These are phyloP conservation scores for Pipa parva DNA, from an alignment of 2,113 vertebrate genomes.

Conservation along the genomic window DNA sequence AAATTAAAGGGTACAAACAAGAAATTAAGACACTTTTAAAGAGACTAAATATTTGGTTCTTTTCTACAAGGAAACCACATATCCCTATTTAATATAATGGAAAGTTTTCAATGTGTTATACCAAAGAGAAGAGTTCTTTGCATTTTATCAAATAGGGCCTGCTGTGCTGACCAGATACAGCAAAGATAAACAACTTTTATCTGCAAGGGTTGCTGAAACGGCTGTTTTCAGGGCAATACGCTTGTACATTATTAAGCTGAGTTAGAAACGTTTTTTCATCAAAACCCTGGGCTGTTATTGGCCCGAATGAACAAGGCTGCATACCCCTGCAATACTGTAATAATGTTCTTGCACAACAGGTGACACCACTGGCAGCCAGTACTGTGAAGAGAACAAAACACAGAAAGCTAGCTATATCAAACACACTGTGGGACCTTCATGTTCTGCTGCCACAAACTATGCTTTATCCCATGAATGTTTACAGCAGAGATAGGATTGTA, in stretches of 20 bases:
- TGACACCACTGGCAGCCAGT: constrained; percentile 70
- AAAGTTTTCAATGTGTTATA: constrained; percentile 16
- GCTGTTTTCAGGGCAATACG: background rate
- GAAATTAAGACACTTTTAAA: constrained; percentile 80
- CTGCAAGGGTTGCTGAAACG: background rate
- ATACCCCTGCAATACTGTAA: constrained; percentile 48
- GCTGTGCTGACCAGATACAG: constrained; percentile 71
- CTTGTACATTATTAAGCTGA: background rate
- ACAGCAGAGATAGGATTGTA: constrained; percentile 72
- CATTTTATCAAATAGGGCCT: constrained; percentile 16
- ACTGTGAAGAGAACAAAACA: constrained; percentile 74
- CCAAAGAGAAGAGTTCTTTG: constrained; percentile 14
- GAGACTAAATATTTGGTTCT: constrained; percentile 87
- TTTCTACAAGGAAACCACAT: constrained; percentile 89
- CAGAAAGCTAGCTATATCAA: constrained; percentile 68
- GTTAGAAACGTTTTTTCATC: background rate
- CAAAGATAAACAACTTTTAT: background rate
- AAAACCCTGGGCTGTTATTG: background rate
- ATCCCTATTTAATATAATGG: constrained; percentile 33
- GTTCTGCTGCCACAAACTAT: constrained; percentile 67
- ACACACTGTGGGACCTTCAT: constrained; percentile 72
- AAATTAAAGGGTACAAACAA: constrained; percentile 83
- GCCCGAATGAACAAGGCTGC: background rate
- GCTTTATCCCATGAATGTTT: constrained; percentile 78
- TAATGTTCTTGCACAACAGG: constrained; percentile 84